Evolutionary conservation across 2,888 invertebrate genomes (phyloP).

Genomic region (Gortyna flavago): DNA sequence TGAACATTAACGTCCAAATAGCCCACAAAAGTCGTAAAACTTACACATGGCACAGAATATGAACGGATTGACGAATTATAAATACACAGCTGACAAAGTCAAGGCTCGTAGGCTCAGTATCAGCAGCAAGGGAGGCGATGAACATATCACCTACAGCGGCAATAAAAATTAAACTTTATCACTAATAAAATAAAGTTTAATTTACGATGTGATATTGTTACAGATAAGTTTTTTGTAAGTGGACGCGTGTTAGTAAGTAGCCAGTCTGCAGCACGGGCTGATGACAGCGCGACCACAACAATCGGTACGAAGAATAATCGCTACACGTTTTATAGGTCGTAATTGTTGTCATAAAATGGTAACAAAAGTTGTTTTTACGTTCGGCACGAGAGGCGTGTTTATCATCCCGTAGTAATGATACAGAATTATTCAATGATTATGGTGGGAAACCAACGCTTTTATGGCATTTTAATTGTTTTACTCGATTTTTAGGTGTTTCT

Average conservation of each 20-base stretch:
- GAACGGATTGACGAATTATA: slow-evolving; percentile 76
- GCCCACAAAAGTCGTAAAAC: slow-evolving; percentile 63
- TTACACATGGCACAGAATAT: slow-evolving; percentile 62
- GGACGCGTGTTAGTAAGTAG: slow-evolving; percentile 69
- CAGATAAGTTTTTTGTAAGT: slow-evolving; percentile 69
- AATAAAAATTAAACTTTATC: slow-evolving; percentile 72
- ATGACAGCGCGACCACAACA: slow-evolving; percentile 87
- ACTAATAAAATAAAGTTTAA: slow-evolving; percentile 72
- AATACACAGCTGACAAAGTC: slow-evolving; percentile 81
- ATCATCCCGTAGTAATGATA: slow-evolving; percentile 85
- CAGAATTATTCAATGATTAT: slow-evolving; percentile 82
- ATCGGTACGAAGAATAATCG: slow-evolving; percentile 88
- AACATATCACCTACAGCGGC: slow-evolving; percentile 65
- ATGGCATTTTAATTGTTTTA: slow-evolving; percentile 86
- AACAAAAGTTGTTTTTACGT: slow-evolving; percentile 89
- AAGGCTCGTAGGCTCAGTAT: slow-evolving; percentile 74
- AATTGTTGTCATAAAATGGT: slow-evolving; percentile 90
- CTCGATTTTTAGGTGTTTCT: slow-evolving; percentile 73
- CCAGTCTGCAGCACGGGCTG: slow-evolving; percentile 77
- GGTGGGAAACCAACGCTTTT: slow-evolving; percentile 84
- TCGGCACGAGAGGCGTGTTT: slow-evolving; percentile 87
- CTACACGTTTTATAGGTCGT: slow-evolving; percentile 89
- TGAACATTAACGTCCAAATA: slow-evolving; percentile 60
- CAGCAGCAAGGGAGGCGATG: slow-evolving; percentile 65
- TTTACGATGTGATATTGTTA: slow-evolving; percentile 65